phyloP scores from a whole-genome alignment of 2,113 vertebrate species.

The Forbesichthys agassizii region DNA sequence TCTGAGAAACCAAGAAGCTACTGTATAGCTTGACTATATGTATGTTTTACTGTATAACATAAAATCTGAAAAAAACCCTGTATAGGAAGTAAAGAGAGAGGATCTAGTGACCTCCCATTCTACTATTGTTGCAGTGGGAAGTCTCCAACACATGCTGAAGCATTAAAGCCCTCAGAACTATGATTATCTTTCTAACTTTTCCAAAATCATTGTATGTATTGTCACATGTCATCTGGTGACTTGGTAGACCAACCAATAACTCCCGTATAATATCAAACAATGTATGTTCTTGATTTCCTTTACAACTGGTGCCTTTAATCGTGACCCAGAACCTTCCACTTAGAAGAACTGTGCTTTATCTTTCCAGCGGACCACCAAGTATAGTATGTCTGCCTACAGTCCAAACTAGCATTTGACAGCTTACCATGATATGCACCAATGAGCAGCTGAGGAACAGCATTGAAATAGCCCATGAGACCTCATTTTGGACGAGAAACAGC shows the following conservation, averaged over 20 bases:
- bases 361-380: not conserved
- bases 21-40: too few relatives aligned
- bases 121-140: not conserved
- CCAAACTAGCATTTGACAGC: constrained; percentile 16
- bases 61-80: too few relatives aligned
- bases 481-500: constrained; percentile 20
- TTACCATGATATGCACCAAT: constrained; percentile 37
- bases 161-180: too few relatives aligned
- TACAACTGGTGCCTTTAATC: not conserved
- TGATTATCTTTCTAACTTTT: too few relatives aligned
- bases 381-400: not conserved
- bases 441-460: constrained; percentile 5
- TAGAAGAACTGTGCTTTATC: constrained; percentile 13
- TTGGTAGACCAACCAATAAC: not conserved
- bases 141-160: not conserved
- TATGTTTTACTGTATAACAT: too few relatives aligned
- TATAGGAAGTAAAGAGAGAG: too few relatives aligned
- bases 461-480: constrained; percentile 15
- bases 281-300: not conserved
- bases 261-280: not conserved
- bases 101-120: not conserved
- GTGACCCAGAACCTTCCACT: not conserved
- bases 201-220: too few relatives aligned
- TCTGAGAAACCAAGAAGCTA: too few relatives aligned
- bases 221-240: too few relatives aligned